Percentiles rank a stretch among this genome's conserved stretches.
phyloP scores from a whole-genome alignment of 2,113 vertebrate genomes.

The Muntiacus reevesi region DNA sequence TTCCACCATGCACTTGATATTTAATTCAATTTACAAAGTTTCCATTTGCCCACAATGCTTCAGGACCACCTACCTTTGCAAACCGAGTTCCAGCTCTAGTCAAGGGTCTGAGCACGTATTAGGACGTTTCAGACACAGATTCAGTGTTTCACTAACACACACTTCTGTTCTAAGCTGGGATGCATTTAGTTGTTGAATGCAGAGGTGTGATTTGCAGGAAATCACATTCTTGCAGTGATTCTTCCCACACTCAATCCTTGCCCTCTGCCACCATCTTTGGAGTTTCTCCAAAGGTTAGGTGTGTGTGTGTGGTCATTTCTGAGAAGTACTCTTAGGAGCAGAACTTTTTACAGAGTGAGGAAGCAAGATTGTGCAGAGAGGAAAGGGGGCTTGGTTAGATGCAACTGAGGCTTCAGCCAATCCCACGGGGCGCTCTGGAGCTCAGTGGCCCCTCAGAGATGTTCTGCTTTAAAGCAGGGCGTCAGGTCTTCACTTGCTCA shows the following conservation, averaged over 20 bases:
- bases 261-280: neutral
- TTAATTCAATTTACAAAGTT: constrained; percentile 10
- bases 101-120: neutral
- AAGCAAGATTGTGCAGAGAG: neutral
- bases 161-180: neutral
- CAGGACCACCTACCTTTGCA: neutral
- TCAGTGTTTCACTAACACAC: neutral
- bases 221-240: neutral
- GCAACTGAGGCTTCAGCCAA: neutral
- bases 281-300: neutral
- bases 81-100: neutral
- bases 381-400: neutral
- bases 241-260: neutral
- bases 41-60: neutral
- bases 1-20: neutral
- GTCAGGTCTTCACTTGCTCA: neutral
- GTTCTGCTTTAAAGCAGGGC: neutral
- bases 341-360: neutral
- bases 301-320: neutral
- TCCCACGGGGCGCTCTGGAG: neutral
- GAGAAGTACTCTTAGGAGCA: neutral
- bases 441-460: neutral
- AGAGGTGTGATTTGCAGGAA: neutral
- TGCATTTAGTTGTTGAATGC: neutral
- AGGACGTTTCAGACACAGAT: neutral